Percentiles rank a stretch among this genome's conserved stretches.
Evolutionary conservation across 2,113 vertebrate species (phyloP).

Genomic region (Centropus bengalensis): DNA sequence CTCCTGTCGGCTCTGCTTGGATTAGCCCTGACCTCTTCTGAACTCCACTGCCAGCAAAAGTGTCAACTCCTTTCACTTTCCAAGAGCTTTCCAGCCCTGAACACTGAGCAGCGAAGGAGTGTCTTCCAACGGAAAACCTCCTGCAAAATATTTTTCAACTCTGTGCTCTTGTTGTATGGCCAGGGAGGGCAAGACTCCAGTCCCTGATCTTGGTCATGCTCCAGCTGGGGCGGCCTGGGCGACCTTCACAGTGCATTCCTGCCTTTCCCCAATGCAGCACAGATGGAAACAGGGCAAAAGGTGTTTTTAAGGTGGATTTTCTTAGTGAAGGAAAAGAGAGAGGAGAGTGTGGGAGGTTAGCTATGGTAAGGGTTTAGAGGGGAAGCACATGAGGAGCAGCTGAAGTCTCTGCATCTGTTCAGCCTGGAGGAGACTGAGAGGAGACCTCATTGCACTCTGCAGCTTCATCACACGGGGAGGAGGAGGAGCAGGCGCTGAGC

Average conservation of each 20-base stretch:
- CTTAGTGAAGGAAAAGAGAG: neutral
- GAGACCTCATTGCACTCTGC: no score
- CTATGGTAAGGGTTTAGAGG: neutral
- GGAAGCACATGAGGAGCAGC: no score
- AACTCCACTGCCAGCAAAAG: conserved; percentile 27
- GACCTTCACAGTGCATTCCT: neutral
- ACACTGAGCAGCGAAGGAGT: neutral
- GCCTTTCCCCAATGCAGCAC: neutral
- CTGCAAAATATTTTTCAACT: neutral
- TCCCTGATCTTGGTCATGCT: neutral
- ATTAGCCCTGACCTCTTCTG: conserved; percentile 61
- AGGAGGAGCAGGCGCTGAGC: no score
- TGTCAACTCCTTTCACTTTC: conserved; percentile 59
- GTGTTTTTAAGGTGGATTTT: neutral
- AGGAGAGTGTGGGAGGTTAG: neutral
- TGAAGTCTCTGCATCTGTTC: no score
- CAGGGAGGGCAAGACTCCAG: accelerated
- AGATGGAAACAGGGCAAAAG: neutral
- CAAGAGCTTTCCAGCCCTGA: neutral
- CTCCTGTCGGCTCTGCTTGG: conserved; percentile 10
- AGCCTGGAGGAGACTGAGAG: no score
- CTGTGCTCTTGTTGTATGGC: accelerated
- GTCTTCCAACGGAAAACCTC: neutral
- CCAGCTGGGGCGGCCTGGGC: neutral
- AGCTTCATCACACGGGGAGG: no score